phyloP scores from a whole-genome alignment of 2,888 invertebrate genomes.

The Andricus curvator region DNA sequence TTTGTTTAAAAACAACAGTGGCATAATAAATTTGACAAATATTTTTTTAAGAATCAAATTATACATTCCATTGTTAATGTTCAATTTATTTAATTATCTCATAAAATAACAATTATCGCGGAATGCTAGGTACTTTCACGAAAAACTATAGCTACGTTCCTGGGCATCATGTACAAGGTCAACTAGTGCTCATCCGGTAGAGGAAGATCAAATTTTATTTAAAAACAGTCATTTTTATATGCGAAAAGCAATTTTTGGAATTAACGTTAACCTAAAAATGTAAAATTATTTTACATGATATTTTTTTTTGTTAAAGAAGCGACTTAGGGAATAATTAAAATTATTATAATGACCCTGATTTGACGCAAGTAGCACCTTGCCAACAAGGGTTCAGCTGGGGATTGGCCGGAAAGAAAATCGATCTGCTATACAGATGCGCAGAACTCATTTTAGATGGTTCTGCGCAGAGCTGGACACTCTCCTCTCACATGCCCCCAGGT shows the following conservation, averaged over 20 bases:
- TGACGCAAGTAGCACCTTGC: neutral
- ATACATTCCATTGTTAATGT: no score
- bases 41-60: no score
- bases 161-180: neutral
- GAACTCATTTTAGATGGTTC: neutral
- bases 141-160: neutral
- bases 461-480: conserved; percentile 18
- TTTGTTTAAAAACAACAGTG: no score
- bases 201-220: neutral
- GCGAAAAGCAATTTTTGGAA: neutral
- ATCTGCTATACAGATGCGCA: neutral
- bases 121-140: no score
- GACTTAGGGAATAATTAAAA: neutral
- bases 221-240: neutral
- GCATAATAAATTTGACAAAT: no score
- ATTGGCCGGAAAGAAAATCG: conserved; percentile 32
- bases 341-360: neutral
- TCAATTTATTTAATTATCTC: no score
- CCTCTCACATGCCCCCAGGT: conserved; percentile 53
- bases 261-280: neutral
- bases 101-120: neutral
- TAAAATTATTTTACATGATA: neutral
- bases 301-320: neutral
- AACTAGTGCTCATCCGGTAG: neutral
- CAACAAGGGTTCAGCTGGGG: neutral